These are phyloP conservation scores for Drosophila baimaii DNA, from an alignment of 1,140 invertebrate species.

Conservation along the genomic window DNA sequence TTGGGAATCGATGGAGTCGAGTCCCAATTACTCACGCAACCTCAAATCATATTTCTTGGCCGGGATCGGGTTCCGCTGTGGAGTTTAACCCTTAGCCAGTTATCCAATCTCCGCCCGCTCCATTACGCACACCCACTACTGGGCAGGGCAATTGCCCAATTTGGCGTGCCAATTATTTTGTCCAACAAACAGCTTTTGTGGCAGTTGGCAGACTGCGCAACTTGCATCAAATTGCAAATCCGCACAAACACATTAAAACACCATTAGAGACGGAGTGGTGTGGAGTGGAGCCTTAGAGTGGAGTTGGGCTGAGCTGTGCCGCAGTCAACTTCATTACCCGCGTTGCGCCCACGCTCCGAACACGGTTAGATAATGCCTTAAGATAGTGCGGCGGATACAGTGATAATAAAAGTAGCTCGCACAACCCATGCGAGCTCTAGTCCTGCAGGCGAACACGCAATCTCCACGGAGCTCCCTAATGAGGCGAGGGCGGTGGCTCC, in stretches of 20 bases:
- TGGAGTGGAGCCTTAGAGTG: constrained; percentile 1
- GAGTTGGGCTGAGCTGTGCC: constrained; percentile 25
- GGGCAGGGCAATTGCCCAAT: constrained; percentile 50
- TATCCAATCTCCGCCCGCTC: constrained; percentile 28
- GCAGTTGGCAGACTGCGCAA: constrained; percentile 50
- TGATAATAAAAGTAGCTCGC: constrained; percentile 55
- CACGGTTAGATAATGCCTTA: constrained; percentile 56
- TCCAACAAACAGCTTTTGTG: constrained; percentile 61
- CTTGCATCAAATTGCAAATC: constrained; percentile 48
- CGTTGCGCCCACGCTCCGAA: constrained; percentile 60
- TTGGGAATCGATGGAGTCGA: constrained; percentile 50
- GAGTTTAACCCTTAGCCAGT: constrained; percentile 49
- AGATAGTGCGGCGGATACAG: constrained; percentile 53
- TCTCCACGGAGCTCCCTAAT: constrained; percentile 57
- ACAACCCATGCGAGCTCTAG: constrained; percentile 27
- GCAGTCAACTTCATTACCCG: constrained; percentile 66
- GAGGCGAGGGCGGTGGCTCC: constrained; percentile 36
- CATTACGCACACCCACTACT: constrained; percentile 57
- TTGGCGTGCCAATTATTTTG: constrained; percentile 72
- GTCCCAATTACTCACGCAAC: constrained; percentile 33
- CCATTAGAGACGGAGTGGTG: constrained; percentile 54
- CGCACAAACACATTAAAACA: constrained; percentile 62
- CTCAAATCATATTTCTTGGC: constrained; percentile 23
- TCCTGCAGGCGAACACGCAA: constrained; percentile 65
- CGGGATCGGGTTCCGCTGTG: background rate